Evolutionary conservation across 2,797 vertebrate species (phyloP).

Genomic region (Leucoraja ocellata): DNA sequence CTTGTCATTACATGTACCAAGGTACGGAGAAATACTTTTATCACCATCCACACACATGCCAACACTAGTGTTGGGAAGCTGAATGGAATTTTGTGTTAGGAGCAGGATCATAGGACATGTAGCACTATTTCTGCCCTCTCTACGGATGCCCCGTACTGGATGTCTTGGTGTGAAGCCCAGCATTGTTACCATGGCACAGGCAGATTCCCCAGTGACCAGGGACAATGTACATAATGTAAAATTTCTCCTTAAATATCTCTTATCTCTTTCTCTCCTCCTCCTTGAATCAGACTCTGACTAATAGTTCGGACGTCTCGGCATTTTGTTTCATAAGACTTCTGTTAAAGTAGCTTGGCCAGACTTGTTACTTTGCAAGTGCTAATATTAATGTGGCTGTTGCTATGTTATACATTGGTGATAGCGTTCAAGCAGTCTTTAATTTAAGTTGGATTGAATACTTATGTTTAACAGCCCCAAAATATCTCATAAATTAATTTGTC

Average conservation of each 20-base stretch:
- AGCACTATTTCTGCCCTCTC: not conserved
- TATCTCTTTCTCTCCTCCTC: not conserved
- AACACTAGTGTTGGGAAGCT: too few relatives aligned
- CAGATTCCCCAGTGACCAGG: not conserved
- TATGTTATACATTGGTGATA: not conserved
- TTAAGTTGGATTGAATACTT: not conserved
- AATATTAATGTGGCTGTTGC: too few relatives aligned
- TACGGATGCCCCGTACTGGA: not conserved
- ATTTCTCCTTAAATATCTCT: not conserved
- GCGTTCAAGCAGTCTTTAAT: not conserved
- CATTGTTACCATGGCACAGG: not conserved
- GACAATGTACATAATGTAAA: not conserved
- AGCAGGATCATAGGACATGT: not conserved
- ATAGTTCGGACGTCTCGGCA: not conserved
- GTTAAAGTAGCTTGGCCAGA: too few relatives aligned
- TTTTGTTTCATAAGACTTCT: not conserved
- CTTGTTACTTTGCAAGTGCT: not conserved
- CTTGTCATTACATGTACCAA: too few relatives aligned
- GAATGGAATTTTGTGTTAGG: not conserved
- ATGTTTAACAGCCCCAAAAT: not conserved
- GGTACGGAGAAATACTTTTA: too few relatives aligned
- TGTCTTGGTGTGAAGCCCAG: not conserved
- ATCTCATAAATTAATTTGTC: not conserved
- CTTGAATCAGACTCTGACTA: not conserved
- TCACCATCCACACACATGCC: too few relatives aligned